These are phyloP conservation scores for Baryphthengus martii DNA, from an alignment of 2,113 vertebrate species.

Conservation along the genomic window DNA sequence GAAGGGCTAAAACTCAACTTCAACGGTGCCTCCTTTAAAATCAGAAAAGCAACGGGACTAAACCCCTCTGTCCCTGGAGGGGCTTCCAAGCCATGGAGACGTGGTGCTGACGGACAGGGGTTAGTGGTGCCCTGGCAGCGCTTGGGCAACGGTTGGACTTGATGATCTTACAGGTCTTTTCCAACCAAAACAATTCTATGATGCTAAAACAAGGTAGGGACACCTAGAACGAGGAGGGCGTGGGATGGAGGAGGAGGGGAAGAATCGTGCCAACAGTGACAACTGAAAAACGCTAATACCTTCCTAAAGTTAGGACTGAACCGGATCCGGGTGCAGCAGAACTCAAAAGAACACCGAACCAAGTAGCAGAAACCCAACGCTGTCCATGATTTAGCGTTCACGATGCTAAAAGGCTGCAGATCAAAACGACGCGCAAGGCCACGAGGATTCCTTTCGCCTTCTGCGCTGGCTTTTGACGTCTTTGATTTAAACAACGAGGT, in stretches of 20 bases:
- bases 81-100: too few relatives aligned
- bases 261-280: background rate
- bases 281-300: conserved; percentile 37
- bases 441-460: background rate
- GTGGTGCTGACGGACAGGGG: too few relatives aligned
- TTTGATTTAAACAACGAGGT: background rate
- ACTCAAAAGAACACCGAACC: conserved; percentile 13
- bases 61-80: too few relatives aligned
- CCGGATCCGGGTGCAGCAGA: conserved; percentile 6
- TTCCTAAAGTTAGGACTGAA: conserved; percentile 22
- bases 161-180: too few relatives aligned
- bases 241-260: background rate
- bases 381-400: conserved; percentile 5
- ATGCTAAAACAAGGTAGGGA: conserved; percentile 26
- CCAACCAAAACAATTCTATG: too few relatives aligned
- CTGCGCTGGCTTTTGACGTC: conserved; percentile 22
- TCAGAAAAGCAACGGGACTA: background rate
- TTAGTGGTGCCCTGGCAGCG: too few relatives aligned
- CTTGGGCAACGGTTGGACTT: too few relatives aligned
- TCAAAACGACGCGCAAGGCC: conserved; percentile 37
- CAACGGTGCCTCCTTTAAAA: background rate
- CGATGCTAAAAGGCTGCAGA: conserved; percentile 1
- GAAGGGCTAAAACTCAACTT: background rate
- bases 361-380: conserved; percentile 41
- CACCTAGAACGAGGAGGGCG: background rate